Percentiles rank a stretch among this genome's conserved stretches.
phyloP scores from a whole-genome alignment of 2,797 vertebrate species.

The Poeciliopsis paucimaculata region DNA sequence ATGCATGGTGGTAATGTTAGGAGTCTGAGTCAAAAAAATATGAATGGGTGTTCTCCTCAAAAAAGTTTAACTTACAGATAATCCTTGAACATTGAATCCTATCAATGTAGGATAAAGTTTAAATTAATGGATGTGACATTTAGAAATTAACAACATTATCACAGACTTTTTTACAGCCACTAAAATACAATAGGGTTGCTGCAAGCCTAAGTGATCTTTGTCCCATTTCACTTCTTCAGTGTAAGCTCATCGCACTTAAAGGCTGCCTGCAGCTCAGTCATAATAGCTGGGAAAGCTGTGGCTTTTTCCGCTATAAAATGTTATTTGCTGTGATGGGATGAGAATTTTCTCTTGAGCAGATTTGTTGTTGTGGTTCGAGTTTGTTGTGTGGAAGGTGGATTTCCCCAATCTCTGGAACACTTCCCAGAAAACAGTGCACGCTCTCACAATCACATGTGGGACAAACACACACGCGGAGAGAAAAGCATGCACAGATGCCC shows the following conservation, averaged over 20 bases:
- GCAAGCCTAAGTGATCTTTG: constrained; percentile 23
- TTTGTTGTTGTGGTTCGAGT: constrained; percentile 66
- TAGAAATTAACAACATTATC: neutral
- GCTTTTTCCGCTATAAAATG: constrained; percentile 52
- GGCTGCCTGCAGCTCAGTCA: constrained; percentile 46
- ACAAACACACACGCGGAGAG: constrained; percentile 16
- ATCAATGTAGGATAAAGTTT: neutral
- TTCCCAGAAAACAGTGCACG: constrained; percentile 62
- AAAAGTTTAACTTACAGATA: neutral
- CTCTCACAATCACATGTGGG: constrained; percentile 59
- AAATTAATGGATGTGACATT: neutral
- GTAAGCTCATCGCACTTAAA: constrained; percentile 41
- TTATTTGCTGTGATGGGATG: constrained; percentile 61
- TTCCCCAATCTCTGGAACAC: constrained; percentile 67
- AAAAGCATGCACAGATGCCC: constrained; percentile 30
- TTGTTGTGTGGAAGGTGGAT: constrained; percentile 70
- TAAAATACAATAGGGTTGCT: neutral
- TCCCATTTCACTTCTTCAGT: constrained; percentile 24
- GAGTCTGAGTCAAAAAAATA: neutral
- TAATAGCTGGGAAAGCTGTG: constrained; percentile 60
- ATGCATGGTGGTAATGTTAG: neutral
- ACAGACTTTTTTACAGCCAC: neutral
- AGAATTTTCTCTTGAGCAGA: constrained; percentile 47
- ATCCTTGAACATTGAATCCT: neutral
- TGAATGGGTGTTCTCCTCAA: neutral